Evolutionary conservation across 2,888 invertebrate species (phyloP).

Genomic region (Amiota minor): DNA sequence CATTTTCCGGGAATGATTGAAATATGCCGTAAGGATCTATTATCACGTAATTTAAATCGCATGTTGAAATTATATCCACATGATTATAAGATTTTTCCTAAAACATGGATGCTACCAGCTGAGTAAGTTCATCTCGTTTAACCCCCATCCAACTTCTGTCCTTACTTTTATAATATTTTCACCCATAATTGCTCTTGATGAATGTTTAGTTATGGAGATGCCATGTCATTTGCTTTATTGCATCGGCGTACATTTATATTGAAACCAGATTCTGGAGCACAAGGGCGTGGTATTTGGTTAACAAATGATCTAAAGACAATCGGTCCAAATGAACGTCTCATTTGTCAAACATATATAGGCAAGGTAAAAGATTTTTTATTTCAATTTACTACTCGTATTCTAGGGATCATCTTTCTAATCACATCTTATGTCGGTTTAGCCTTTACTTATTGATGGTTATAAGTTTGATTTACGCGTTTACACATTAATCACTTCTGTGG

Average conservation of each 20-base stretch:
- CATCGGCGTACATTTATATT: slow-evolving; percentile 85
- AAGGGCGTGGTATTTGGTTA: slow-evolving; percentile 90
- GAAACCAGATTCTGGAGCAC: slow-evolving; percentile 93
- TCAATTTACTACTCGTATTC: not conserved
- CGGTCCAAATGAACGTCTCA: slow-evolving; percentile 86
- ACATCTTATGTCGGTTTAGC: slow-evolving; percentile 74
- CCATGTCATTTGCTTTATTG: slow-evolving; percentile 75
- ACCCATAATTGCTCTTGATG: not conserved
- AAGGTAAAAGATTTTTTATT: slow-evolving; percentile 74
- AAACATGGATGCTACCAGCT: slow-evolving; percentile 94
- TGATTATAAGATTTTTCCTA: slow-evolving; percentile 93
- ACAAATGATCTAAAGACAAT: slow-evolving; percentile 85
- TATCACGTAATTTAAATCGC: slow-evolving; percentile 90
- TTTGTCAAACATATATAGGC: slow-evolving; percentile 86
- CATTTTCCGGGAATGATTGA: slow-evolving; percentile 94
- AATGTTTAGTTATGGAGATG: slow-evolving; percentile 79
- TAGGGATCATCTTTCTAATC: slow-evolving; percentile 29
- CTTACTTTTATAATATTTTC: not conserved
- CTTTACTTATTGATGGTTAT: slow-evolving; percentile 90
- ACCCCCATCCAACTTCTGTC: not conserved
- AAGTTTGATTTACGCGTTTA: slow-evolving; percentile 95
- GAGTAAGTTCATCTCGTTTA: slow-evolving; percentile 79
- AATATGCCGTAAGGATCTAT: slow-evolving; percentile 89
- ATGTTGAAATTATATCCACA: slow-evolving; percentile 91
- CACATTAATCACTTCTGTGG: slow-evolving; percentile 90